A percentile compares a stretch with the other conserved stretches of the same genome.
These are phyloP conservation scores for Papilio glaucus DNA, from an alignment of 1,140 invertebrate species.

Conservation along the genomic window DNA sequence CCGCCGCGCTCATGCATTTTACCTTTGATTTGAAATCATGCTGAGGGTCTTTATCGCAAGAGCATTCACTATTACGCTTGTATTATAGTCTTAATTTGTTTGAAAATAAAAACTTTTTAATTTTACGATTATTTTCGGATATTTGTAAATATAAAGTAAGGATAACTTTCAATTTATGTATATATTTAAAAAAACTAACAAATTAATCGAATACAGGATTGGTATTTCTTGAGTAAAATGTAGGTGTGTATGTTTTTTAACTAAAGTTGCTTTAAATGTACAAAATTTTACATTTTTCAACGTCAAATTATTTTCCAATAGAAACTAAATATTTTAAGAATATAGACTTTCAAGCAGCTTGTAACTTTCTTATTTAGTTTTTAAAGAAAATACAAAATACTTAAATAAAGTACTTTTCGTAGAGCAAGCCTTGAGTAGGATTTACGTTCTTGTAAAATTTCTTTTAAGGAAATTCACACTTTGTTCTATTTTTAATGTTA, in stretches of 20 bases:
- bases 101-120: no score
- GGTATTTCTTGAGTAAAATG: no score
- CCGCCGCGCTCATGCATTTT: neutral
- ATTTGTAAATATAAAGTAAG: no score
- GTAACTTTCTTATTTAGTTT: neutral
- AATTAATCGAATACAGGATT: no score
- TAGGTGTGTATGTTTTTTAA: no score
- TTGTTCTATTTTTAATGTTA: conserved; percentile 3
- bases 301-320: conserved; percentile 1
- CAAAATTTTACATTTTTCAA: neutral
- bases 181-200: no score
- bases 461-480: neutral
- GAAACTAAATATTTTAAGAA: conserved; percentile 1
- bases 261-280: no score
- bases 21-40: conserved; percentile 23
- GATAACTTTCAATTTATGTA: no score
- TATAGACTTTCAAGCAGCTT: neutral
- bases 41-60: neutral
- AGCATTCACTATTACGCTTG: conserved; percentile 12
- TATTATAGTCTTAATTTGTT: no score
- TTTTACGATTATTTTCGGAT: no score
- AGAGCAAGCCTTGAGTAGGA: conserved; percentile 1
- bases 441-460: conserved; percentile 1
- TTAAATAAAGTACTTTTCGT: conserved; percentile 5
- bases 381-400: conserved; percentile 15